Conservation (phyloP, 1,140 invertebrate species). For the Odontomachus brunneus region DNA sequence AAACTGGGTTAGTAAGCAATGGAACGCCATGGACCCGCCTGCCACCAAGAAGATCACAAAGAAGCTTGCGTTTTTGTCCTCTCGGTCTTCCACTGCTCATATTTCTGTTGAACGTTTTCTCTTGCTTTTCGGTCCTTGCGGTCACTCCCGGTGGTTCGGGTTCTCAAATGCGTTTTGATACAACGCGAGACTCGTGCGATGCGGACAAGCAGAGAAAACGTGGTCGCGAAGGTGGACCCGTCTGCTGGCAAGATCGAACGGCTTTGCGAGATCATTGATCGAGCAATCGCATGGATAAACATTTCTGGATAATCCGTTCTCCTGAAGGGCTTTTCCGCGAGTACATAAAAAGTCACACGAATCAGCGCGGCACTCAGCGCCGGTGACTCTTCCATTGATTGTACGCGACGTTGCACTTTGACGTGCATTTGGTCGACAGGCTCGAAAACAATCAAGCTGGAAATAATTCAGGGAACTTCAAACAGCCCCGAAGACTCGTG, state of each 20-base stretch:
- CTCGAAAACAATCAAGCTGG: too few species aligned
- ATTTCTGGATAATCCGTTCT: background rate
- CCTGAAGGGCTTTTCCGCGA: background rate
- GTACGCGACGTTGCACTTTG: too few species aligned
- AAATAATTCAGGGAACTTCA: background rate
- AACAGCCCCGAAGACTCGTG: background rate
- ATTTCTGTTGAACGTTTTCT: constrained; percentile 13
- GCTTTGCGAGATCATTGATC: constrained; percentile 4
- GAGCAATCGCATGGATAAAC: background rate
- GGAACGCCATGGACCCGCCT: background rate
- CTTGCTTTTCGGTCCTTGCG: background rate
- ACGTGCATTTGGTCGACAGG: too few species aligned
- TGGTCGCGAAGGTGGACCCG: constrained; percentile 50
- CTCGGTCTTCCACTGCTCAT: background rate
- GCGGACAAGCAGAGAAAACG: background rate
- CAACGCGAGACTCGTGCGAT: background rate
- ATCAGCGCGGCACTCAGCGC: background rate
- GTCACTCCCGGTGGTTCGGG: background rate
- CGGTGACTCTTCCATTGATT: too few species aligned
- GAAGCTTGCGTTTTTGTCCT: constrained; percentile 3
- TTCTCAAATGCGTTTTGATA: background rate
- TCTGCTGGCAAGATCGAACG: constrained; percentile 31
- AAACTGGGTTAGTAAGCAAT: constrained; percentile 10
- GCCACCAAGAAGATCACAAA: constrained; percentile 4
- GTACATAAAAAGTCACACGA: background rate